A percentile compares a stretch with the other conserved stretches of the same genome.
Conservation (phyloP, 1,140 invertebrate genomes). For the Tribolium castaneum region DNA sequence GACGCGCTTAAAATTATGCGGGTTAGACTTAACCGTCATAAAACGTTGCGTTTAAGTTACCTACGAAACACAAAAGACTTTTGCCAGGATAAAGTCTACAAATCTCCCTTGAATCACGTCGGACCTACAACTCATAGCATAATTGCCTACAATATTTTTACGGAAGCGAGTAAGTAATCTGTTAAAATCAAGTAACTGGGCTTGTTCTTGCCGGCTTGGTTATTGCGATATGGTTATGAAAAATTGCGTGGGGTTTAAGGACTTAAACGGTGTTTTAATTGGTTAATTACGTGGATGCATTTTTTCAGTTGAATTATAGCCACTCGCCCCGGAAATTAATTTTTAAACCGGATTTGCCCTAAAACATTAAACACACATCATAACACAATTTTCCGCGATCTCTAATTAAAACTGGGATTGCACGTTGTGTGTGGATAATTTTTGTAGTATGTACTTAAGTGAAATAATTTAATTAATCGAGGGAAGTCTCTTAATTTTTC, state of each 20-base stretch:
- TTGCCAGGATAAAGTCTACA: constrained; percentile 14
- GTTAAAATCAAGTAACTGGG: constrained; percentile 25
- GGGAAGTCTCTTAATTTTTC: background rate
- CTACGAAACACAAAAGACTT: background rate
- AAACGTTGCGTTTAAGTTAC: constrained; percentile 15
- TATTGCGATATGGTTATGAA: constrained; percentile 2
- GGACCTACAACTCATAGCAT: constrained; percentile 35
- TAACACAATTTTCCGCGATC: too few species aligned
- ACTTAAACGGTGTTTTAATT: constrained; percentile 11
- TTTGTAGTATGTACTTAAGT: background rate
- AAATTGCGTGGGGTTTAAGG: constrained; percentile 4
- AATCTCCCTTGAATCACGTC: constrained; percentile 39
- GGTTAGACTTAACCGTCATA: background rate
- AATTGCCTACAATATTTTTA: constrained; percentile 39
- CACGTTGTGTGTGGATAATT: too few species aligned
- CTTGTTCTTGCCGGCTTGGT: background rate
- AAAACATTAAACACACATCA: background rate
- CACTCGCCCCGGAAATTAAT: background rate
- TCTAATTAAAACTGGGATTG: too few species aligned
- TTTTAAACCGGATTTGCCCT: background rate
- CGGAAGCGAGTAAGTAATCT: background rate
- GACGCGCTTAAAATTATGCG: constrained; percentile 1
- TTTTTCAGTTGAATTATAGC: constrained; percentile 1
- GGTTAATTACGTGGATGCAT: constrained; percentile 8
- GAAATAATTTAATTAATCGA: background rate